These are phyloP conservation scores for Pteropus alecto DNA, from an alignment of 2,113 vertebrate genomes.

Conservation along the genomic window DNA sequence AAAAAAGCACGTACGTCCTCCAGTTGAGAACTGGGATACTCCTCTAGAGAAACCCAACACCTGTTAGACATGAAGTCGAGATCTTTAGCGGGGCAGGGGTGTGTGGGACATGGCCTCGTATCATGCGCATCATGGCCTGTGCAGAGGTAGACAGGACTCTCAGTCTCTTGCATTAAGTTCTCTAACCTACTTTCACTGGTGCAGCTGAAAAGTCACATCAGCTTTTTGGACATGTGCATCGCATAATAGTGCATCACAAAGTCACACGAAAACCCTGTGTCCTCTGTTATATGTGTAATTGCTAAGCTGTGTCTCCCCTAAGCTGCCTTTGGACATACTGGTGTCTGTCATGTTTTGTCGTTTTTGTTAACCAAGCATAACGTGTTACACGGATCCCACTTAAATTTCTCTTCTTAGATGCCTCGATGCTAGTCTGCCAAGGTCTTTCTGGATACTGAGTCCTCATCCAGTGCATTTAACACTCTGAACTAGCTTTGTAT, in stretches of 20 bases:
- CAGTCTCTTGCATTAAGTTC: background rate
- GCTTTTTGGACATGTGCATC: background rate
- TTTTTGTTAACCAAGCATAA: background rate
- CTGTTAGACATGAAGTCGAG: background rate
- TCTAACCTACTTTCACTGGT: background rate
- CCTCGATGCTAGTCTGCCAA: constrained; percentile 39
- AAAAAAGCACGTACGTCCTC: background rate
- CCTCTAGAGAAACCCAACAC: background rate
- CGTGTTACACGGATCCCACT: background rate
- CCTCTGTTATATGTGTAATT: background rate
- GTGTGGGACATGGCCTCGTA: background rate
- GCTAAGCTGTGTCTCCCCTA: background rate
- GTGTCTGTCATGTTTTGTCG: background rate
- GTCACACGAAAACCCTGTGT: background rate
- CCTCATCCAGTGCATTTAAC: background rate
- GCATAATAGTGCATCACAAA: background rate
- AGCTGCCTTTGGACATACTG: background rate
- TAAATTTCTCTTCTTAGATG: constrained; percentile 54
- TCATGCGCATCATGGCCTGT: rapidly evolving
- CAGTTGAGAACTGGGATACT: background rate
- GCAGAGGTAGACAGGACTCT: background rate
- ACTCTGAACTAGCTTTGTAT: background rate
- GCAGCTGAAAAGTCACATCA: background rate
- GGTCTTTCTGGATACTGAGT: constrained; percentile 15
- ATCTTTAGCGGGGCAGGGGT: background rate